Conservation (phyloP, 2,888 invertebrate species). For the Mesorhabditis spiculigera region DNA sequence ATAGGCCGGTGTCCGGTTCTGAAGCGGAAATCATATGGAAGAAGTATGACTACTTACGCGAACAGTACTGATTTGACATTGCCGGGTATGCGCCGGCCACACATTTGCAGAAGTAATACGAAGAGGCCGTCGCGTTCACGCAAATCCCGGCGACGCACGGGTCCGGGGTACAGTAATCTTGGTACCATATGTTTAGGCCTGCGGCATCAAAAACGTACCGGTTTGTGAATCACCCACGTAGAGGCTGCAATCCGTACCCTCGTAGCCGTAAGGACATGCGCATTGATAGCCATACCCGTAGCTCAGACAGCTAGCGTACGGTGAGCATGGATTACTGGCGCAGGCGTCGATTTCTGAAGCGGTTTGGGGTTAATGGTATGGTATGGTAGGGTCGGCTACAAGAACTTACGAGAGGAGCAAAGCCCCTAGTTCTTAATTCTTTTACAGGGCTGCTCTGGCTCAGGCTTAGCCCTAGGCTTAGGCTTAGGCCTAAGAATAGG, state of each 20-base stretch:
- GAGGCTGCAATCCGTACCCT: too few relatives aligned
- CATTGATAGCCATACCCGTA: background rate
- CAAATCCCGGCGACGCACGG: conserved; percentile 1
- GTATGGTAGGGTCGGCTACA: too few relatives aligned
- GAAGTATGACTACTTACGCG: too few relatives aligned
- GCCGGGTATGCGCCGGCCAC: background rate
- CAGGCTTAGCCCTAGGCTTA: too few relatives aligned
- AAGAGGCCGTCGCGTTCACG: background rate
- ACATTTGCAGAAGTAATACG: background rate
- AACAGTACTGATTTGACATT: too few relatives aligned
- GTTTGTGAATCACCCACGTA: background rate
- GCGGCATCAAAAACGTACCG: background rate
- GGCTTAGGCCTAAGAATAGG: too few relatives aligned
- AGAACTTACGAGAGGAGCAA: too few relatives aligned
- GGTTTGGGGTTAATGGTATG: background rate
- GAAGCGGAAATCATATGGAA: too few relatives aligned
- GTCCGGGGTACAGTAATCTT: conserved; percentile 4
- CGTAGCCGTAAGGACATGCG: background rate
- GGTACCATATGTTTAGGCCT: background rate
- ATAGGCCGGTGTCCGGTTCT: too few relatives aligned
- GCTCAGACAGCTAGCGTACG: background rate
- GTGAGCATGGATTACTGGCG: background rate
- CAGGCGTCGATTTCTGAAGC: conserved; percentile 3
- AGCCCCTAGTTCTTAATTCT: too few relatives aligned
- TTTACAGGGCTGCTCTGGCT: too few relatives aligned